phyloP scores from a whole-genome alignment of 30 jellyfish, hydroid and myxozoan genomes.

The Calvadosia cruxmelitensis region DNA sequence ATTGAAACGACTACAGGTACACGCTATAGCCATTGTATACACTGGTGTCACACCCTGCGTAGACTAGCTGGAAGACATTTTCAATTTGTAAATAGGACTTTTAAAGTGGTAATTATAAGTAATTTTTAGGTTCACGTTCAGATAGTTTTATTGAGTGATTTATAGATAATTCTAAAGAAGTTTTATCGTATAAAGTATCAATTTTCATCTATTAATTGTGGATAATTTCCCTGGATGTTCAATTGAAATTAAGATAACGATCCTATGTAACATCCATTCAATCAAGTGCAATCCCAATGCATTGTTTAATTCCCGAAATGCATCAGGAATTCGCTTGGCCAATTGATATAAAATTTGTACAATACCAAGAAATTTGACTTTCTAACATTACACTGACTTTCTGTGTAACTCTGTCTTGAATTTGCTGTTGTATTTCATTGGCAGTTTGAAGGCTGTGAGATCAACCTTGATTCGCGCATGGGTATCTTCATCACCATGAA shows the following conservation, averaged over 20 bases:
- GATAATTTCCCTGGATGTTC: too few relatives aligned
- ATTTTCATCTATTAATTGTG: too few relatives aligned
- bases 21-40: too few relatives aligned
- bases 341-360: neutral
- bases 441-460: constrained; percentile 95
- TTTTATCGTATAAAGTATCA: too few relatives aligned
- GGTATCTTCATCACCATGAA: constrained; percentile 97
- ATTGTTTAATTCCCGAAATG: neutral
- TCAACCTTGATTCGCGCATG: constrained; percentile 82
- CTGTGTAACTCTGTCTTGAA: neutral
- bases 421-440: neutral
- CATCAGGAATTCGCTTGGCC: too few relatives aligned
- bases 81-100: too few relatives aligned
- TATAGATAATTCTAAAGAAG: too few relatives aligned
- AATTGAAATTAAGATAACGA: neutral
- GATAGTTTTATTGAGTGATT: too few relatives aligned
- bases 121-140: too few relatives aligned
- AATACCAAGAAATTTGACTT: neutral
- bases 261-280: neutral
- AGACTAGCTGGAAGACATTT: too few relatives aligned
- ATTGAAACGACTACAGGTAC: constrained; percentile 90
- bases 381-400: neutral
- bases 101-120: too few relatives aligned
- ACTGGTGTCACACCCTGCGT: neutral
- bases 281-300: neutral